Evolutionary conservation across 2,797 vertebrate species (phyloP).

Genomic region (Eulemur coronatus): DNA sequence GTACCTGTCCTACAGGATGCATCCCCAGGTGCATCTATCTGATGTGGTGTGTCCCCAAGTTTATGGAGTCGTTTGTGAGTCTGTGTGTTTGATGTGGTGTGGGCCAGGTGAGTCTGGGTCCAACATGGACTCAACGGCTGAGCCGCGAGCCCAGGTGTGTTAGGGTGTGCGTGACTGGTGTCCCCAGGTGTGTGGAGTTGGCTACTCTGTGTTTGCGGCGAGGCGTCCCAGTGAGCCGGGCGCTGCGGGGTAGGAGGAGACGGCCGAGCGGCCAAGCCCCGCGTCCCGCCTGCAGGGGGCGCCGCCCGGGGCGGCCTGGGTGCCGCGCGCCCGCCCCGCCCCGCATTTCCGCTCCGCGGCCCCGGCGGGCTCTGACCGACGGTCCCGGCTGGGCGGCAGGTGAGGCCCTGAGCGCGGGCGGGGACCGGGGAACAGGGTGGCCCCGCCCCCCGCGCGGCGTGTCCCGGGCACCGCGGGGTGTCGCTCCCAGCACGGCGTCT

Average conservation of each 20-base stretch:
- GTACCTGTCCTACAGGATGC: not conserved
- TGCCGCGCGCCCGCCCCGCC: fast-evolving
- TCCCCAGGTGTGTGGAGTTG: not conserved
- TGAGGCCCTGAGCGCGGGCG: not conserved
- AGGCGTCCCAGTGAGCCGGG: not conserved
- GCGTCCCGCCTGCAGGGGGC: constrained; percentile 65
- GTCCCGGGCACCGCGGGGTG: fast-evolving
- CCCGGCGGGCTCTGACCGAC: fast-evolving
- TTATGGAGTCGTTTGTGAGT: not conserved
- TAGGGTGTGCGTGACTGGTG: no score
- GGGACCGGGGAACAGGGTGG: fast-evolving
- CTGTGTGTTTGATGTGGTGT: not conserved
- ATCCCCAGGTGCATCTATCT: not conserved
- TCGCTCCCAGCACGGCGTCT: not conserved
- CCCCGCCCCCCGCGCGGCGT: no score
- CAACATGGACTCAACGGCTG: no score
- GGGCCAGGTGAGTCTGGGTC: not conserved
- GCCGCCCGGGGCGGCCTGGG: constrained; percentile 31
- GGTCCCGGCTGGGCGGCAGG: not conserved
- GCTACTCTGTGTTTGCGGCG: not conserved
- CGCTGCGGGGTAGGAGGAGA: not conserved
- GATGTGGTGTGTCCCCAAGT: not conserved
- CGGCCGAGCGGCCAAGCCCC: fast-evolving
- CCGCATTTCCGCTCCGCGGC: not conserved
- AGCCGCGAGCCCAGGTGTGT: no score